phyloP scores from a whole-genome alignment of 2,113 vertebrate genomes.

The Austrofundulus limnaeus region DNA sequence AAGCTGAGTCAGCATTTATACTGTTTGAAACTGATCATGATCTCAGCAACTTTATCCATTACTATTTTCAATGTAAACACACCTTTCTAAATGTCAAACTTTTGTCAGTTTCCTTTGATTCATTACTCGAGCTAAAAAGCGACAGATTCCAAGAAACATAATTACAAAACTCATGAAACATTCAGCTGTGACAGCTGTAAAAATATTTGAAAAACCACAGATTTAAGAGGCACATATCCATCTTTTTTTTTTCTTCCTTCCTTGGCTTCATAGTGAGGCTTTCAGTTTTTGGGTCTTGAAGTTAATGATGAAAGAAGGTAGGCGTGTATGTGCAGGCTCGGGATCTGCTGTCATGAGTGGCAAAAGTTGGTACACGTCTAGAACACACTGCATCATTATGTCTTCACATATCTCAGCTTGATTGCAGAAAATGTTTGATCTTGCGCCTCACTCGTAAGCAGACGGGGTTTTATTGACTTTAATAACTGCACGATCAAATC shows the following conservation, averaged over 20 bases:
- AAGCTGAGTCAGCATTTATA: no score
- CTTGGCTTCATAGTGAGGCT: constrained; percentile 17
- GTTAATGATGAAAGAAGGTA: constrained; percentile 50
- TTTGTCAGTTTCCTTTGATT: constrained; percentile 7
- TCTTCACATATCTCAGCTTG: constrained; percentile 30
- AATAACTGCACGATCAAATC: constrained; percentile 47
- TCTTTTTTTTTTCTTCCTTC: constrained; percentile 9
- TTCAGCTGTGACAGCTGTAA: constrained; percentile 14
- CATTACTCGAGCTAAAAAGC: constrained; percentile 4
- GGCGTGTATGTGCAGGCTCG: constrained; percentile 53
- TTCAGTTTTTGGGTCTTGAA: constrained; percentile 40
- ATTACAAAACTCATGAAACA: constrained; percentile 9
- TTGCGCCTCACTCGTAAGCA: constrained; percentile 35
- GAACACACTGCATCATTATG: constrained; percentile 27
- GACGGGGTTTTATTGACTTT: constrained; percentile 48
- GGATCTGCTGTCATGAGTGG: constrained; percentile 33
- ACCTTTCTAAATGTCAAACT: background rate
- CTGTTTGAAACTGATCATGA: constrained; percentile 28
- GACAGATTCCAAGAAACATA: background rate
- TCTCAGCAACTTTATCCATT: constrained; percentile 2
- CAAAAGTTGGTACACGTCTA: constrained; percentile 40
- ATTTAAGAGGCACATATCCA: constrained; percentile 3
- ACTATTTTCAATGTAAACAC: constrained; percentile 18
- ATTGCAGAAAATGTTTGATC: constrained; percentile 64
- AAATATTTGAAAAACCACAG: constrained; percentile 25